Conservation (phyloP, 2,797 vertebrate genomes). For the Acestrorhynchus altus region DNA sequence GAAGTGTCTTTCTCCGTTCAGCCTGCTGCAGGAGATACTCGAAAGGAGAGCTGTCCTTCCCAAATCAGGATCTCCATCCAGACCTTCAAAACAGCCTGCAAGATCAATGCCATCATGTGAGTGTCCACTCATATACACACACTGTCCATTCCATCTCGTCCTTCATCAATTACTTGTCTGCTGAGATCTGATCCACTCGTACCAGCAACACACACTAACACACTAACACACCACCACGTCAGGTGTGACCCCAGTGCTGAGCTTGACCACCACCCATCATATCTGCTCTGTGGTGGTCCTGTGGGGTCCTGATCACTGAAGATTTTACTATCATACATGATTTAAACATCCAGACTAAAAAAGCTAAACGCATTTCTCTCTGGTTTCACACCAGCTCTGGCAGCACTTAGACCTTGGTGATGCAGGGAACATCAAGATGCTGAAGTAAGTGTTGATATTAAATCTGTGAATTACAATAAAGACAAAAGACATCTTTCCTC, state of each 20-base stretch:
- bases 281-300: no score
- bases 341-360: no score
- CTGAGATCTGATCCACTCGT: no score
- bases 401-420: conserved; percentile 67
- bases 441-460: conserved; percentile 62
- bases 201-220: no score
- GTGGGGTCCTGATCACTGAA: no score
- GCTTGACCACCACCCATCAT: no score
- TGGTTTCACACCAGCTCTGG: conserved; percentile 68
- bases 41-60: conserved; percentile 15
- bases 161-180: no score
- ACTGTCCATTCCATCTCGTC: no score
- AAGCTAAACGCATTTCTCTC: conserved; percentile 4
- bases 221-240: no score
- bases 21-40: conserved; percentile 56
- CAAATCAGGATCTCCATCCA: conserved; percentile 56
- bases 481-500: no score
- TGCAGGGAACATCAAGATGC: conserved; percentile 46
- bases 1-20: conserved; percentile 23
- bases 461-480: no score
- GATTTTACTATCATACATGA: neutral
- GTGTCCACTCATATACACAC: neutral
- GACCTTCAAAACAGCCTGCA: conserved; percentile 25
- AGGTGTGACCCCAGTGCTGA: no score
- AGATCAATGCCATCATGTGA: conserved; percentile 54